Evolutionary conservation across 2,888 invertebrate species (phyloP).

Genomic region (Drosophila siamana): DNA sequence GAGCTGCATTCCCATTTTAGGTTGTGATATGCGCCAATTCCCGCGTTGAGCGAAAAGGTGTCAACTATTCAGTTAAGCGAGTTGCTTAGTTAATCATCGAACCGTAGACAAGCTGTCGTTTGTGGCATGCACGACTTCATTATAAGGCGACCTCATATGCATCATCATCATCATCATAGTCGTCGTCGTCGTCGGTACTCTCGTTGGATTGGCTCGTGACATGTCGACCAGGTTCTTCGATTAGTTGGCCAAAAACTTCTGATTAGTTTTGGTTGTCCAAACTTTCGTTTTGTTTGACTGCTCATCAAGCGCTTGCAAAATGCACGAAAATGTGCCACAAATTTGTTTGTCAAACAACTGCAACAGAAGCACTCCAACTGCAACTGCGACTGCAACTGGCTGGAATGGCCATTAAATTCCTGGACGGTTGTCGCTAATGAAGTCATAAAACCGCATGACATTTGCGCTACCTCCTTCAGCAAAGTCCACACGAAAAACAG

Average conservation of each 20-base stretch:
- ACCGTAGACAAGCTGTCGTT: slow-evolving; percentile 38
- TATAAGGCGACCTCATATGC: slow-evolving; percentile 75
- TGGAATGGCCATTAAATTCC: slow-evolving; percentile 69
- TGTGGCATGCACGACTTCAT: slow-evolving; percentile 78
- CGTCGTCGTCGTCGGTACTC: slow-evolving; percentile 13
- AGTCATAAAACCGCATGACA: slow-evolving; percentile 85
- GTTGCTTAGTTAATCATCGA: slow-evolving; percentile 62
- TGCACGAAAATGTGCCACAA: slow-evolving; percentile 71
- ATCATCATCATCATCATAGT: slow-evolving; percentile 60
- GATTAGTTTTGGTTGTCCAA: slow-evolving; percentile 54
- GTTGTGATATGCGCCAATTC: slow-evolving; percentile 51
- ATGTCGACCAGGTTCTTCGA: slow-evolving; percentile 51
- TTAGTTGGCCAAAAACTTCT: slow-evolving; percentile 51
- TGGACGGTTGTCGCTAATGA: slow-evolving; percentile 81
- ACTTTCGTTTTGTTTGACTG: slow-evolving; percentile 67
- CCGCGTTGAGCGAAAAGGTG: slow-evolving; percentile 59
- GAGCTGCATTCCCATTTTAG: background rate
- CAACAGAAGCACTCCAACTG: background rate
- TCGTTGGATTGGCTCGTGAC: slow-evolving; percentile 61
- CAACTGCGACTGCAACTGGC: slow-evolving; percentile 8
- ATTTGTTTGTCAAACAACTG: slow-evolving; percentile 64
- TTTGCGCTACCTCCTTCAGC: slow-evolving; percentile 64
- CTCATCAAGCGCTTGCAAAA: slow-evolving; percentile 63
- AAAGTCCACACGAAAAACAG: slow-evolving; percentile 53
- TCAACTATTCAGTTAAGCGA: slow-evolving; percentile 53